Base-by-base conservation (phyloP, 1,140 invertebrate species). In the Andrena cerasifolii region DNA sequence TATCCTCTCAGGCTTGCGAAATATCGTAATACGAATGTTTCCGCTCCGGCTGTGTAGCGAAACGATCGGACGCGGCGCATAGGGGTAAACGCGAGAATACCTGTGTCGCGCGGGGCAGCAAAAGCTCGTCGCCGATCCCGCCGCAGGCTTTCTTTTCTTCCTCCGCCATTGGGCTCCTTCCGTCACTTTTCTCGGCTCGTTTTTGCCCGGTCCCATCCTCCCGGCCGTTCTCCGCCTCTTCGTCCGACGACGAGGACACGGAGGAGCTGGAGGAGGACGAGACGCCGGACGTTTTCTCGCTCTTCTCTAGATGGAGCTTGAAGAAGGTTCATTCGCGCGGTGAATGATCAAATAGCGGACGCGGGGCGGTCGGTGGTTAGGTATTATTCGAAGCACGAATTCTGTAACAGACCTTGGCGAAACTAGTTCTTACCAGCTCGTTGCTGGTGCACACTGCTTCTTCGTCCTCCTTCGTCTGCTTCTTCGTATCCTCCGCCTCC, bases 381-480 rank as follows among this genome's bases (percentile, higher is more conserved):
- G 85, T 84, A 84, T 87, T 82, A 88, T 89, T 84, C 88, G 84
- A 88, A 85, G 85, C 85, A 89, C 87, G 85, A 89, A 88, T 87
- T 89, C 80, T 89, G 87, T 88, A 89, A 73, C 86, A 89, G 86
- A 88, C 87, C 86, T 89, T 89, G 85, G 87, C 85, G 73, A 86
- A 89, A 89, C 86, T 87, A 89, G 88, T 88, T 88, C 87, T 89
- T 88, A 89, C 88, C 88, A 85, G 78, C 77, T 86, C 79, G 56
- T 65, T 81, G 83, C 81, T 86, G 45, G 76, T 74, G 66, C 82
- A 56, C 56, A 56, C 78, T 49, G 75, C 83, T 72, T 84, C 78
- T 86, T 82, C 84, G 82, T 86, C 85, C 73, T 81, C 78, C 59
- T 66, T 43, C 58, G 68, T 49, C 68, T 67, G 68, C 82, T 73